Evolutionary conservation across 2,113 vertebrate species (phyloP), one percentile per base, ranked within the genome.

Genomic region (Etia nguti): DNA sequence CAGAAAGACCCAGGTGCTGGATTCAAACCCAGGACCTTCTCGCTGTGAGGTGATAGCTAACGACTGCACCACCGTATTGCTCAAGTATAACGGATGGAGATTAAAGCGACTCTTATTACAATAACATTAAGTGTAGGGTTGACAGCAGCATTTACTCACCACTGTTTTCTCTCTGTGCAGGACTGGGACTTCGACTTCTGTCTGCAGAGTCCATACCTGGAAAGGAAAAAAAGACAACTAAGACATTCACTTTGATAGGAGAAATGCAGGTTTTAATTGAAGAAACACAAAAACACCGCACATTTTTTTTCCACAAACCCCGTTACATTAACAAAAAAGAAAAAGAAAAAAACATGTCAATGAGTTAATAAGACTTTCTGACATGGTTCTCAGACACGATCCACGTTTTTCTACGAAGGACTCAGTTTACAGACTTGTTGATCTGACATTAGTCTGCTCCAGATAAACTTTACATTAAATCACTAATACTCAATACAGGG

Each of bases 151-250:
- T 31, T 55, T 36, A 75, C 86, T 89, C 77, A 94, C 94, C 92
- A 29, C 79, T 90, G 6, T 57, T 18, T 34, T 92, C 75, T 81
- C 34, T 88, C 2, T 80, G 83, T 13, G 12, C 75, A 79, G 89
- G 43, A 90, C 62, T 89, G n/a, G 89, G 81, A 80, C 90, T 91
- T 43, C 12, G 80, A 80, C 80, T 93, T 88, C 26, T 84, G 75
- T 4, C 88, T 60, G 91, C 80, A 90, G 92, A 93, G 54, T 90
- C 90, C 95, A 95, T 95, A 46, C 29, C 92, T 94, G 15, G 52
- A 86, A 26, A 22, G 54, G 50, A n/a, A 2, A 46, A 38, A 43
- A 38, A 10, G 1, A 2, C 2, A 31, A 46, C 41, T 11, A 29
- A 75, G 24, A 36, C 9, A 59, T 24, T 26, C 18, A 48, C 41